Conservation (phyloP, 2,797 vertebrate genomes). For the Characodon lateralis region DNA sequence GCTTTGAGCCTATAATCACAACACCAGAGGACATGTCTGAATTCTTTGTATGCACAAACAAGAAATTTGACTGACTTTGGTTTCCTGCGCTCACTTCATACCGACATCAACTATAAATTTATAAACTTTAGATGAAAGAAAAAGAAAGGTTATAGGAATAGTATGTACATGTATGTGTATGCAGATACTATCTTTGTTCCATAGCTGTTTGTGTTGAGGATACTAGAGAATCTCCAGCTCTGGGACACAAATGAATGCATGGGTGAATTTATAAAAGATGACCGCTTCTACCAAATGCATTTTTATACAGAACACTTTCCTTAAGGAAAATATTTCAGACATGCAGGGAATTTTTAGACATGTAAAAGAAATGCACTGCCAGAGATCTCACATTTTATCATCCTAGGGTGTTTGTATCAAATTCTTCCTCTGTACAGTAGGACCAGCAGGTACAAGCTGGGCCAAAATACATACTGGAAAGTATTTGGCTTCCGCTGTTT, state of each 20-base stretch:
- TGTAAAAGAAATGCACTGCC: conserved; percentile 1
- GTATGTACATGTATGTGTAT: too few relatives aligned
- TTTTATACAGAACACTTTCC: conserved; percentile 24
- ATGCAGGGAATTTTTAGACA: conserved; percentile 11
- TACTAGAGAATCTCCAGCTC: conserved; percentile 16
- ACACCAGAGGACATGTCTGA: too few relatives aligned
- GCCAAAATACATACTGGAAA: conserved; percentile 33
- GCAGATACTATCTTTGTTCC: neutral
- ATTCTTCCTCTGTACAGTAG: conserved; percentile 8
- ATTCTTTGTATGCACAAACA: too few relatives aligned
- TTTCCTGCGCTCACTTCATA: too few relatives aligned
- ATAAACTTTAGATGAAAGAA: too few relatives aligned
- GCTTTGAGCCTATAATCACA: too few relatives aligned
- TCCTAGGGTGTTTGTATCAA: conserved; percentile 30
- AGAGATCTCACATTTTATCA: conserved; percentile 38
- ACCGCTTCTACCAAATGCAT: conserved; percentile 24
- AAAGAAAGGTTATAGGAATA: too few relatives aligned
- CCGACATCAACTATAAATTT: too few relatives aligned
- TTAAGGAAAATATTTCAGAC: conserved; percentile 60
- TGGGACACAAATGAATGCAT: conserved; percentile 4
- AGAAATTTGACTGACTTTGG: too few relatives aligned
- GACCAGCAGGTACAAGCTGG: conserved; percentile 31
- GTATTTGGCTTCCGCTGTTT: too few relatives aligned
- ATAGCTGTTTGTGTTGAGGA: conserved; percentile 24
- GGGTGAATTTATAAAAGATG: conserved; percentile 15